Conservation (phyloP, 2,113 vertebrate genomes). For the Crocuta crocuta region DNA sequence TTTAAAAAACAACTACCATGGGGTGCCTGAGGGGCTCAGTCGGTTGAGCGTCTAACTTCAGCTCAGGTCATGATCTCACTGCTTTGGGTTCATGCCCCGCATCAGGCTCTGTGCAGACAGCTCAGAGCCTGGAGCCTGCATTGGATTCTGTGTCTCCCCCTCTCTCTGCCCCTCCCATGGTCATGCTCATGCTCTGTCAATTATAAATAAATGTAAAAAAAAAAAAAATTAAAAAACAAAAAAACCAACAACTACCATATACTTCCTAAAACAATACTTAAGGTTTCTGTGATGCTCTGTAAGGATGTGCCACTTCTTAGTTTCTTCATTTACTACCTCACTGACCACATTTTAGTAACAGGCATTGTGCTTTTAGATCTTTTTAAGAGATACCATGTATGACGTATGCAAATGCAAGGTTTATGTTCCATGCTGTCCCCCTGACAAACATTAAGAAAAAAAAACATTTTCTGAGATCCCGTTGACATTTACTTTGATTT, state of each 20-base stretch:
- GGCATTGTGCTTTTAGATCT: not conserved
- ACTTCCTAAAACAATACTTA: constrained; percentile 24
- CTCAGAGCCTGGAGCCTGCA: too few relatives aligned
- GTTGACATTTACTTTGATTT: not conserved
- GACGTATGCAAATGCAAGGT: not conserved
- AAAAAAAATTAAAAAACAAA: too few relatives aligned
- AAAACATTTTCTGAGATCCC: not conserved
- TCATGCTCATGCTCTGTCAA: too few relatives aligned
- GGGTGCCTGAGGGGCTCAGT: too few relatives aligned
- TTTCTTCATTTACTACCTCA: not conserved
- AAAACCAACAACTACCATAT: not conserved
- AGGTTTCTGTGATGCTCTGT: not conserved
- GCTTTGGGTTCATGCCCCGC: too few relatives aligned
- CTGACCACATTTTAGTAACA: not conserved
- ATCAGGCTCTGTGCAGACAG: too few relatives aligned
- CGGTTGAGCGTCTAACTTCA: too few relatives aligned
- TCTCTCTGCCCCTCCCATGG: too few relatives aligned
- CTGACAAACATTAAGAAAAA: not conserved
- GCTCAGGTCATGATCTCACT: too few relatives aligned
- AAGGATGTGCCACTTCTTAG: not conserved
- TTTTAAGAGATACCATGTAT: not conserved
- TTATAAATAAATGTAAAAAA: too few relatives aligned
- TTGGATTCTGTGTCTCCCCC: too few relatives aligned
- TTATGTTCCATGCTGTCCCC: not conserved
- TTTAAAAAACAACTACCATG: not conserved